Conservation (phyloP, 2,797 vertebrate species). For the Rhadinocentrus ornatus region DNA sequence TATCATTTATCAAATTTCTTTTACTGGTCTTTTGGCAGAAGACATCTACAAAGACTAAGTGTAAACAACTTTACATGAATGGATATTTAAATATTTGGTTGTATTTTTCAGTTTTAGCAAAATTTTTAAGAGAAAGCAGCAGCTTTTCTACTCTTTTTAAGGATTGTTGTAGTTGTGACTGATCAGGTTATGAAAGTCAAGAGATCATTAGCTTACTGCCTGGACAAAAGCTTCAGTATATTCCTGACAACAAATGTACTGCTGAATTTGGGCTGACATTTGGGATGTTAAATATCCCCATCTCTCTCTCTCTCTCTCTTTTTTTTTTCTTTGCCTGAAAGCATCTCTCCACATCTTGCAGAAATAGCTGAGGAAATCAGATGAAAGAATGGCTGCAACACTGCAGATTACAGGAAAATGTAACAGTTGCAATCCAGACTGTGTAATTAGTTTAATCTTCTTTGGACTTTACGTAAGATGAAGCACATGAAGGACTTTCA, state of each 20-base stretch:
- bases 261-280: conserved; percentile 4
- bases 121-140: conserved; percentile 11
- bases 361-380: not conserved
- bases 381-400: not conserved
- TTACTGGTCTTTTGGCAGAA: too few species aligned
- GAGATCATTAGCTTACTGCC: conserved; percentile 41
- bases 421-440: conserved; percentile 13
- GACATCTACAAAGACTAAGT: too few species aligned
- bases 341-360: not conserved
- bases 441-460: conserved; percentile 61
- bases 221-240: conserved; percentile 24
- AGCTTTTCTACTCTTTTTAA: conserved; percentile 6
- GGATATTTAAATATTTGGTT: not conserved
- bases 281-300: not conserved
- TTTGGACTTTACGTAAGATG: conserved; percentile 60
- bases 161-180: conserved; percentile 5
- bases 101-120: not conserved
- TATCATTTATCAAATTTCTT: not conserved
- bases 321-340: conserved; percentile 1
- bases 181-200: conserved; percentile 27
- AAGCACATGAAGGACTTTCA: conserved; percentile 66
- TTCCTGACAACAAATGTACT: conserved; percentile 17
- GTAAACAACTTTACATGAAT: not conserved
- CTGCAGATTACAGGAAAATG: conserved; percentile 20
- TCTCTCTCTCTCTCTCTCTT: not conserved